Base-by-base conservation (phyloP, 2,113 vertebrate genomes). In the Amphiprion percula region DNA sequence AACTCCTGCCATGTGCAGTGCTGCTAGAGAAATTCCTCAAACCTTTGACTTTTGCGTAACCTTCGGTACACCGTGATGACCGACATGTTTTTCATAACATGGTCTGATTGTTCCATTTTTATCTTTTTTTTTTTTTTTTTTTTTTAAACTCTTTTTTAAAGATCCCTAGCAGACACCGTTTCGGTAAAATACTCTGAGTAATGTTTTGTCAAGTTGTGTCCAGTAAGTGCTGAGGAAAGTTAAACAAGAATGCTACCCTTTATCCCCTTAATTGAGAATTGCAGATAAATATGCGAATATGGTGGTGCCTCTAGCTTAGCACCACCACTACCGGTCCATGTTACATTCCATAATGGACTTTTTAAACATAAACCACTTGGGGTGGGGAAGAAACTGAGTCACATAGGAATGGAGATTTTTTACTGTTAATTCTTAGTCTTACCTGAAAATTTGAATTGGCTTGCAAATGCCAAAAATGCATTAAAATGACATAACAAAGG, bases 1-100 rank as follows among this genome's bases (percentile, higher is more conserved):
- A 41, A 66, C 61, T 84, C 39, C 30, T 74, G 66, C 60, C 60
- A 23, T 37, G 67, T 58, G 33, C 62, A 75, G 77, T 58, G 87
- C 84, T 92, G 89, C 86, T 90, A 84, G 24, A 82, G 44, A 74
- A 55, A 69, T 61, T 64, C 24, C 41, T 78, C 11, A 56, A 56
- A 79, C 47, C 49, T 23, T 65, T 63, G 41, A 74, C 59, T 59
- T 67, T 33, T 68, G 72, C 19, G 7, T 68, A 79, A 71, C 14
- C 50, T 50, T 65, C 10, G 21, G 74, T 81, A 62, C 33, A 70
- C n/a, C 14, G 64, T 65, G 58, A 67, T 50, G 26, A 75, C 52
- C 21, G 60, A 70, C 30, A 59, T 72, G 39, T 55, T 72, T 85
- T 63, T 64, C 6, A 26, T 41, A 28, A 60, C 44, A 21, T 62